phyloP scores from a whole-genome alignment of 2,888 invertebrate species.

The Dynastes grantii region DNA sequence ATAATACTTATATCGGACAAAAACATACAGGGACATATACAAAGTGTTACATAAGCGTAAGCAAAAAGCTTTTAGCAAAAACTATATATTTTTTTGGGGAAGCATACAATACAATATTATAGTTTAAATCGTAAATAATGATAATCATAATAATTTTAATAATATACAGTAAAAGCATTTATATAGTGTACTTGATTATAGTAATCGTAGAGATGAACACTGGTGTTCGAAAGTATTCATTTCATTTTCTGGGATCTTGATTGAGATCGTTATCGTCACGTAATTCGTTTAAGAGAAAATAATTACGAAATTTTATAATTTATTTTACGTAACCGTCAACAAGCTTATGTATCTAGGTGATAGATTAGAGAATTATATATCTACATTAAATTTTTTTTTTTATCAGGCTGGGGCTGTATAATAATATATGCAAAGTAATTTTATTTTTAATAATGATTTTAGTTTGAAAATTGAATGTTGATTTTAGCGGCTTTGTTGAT shows the following conservation, averaged over 20 bases:
- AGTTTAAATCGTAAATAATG: neutral
- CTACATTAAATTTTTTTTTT: too few relatives aligned
- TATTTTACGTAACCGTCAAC: too few relatives aligned
- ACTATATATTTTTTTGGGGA: slow-evolving; percentile 21
- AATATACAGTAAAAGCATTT: slow-evolving; percentile 25
- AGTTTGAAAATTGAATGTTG: too few relatives aligned
- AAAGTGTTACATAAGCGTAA: slow-evolving; percentile 35
- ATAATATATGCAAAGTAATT: too few relatives aligned
- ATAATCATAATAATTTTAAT: slow-evolving; percentile 7
- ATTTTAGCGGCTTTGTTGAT: too few relatives aligned
- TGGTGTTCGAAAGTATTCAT: neutral
- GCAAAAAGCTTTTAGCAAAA: slow-evolving; percentile 28
- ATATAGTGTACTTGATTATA: slow-evolving; percentile 26
- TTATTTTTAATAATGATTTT: too few relatives aligned
- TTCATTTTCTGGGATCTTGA: neutral
- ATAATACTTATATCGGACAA: slow-evolving; percentile 5
- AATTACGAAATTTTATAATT: too few relatives aligned
- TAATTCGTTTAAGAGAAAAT: too few relatives aligned
- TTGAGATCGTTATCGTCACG: too few relatives aligned
- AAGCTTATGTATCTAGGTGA: too few relatives aligned
- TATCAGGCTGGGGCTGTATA: too few relatives aligned
- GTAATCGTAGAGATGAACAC: neutral
- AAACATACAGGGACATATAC: slow-evolving; percentile 12
- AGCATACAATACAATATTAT: slow-evolving; percentile 17
- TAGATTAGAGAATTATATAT: too few relatives aligned